A percentile compares a stretch with the other conserved stretches of the same genome.
These are phyloP conservation scores for Monochamus alternatus DNA, from an alignment of 2,888 invertebrate species.

Conservation along the genomic window DNA sequence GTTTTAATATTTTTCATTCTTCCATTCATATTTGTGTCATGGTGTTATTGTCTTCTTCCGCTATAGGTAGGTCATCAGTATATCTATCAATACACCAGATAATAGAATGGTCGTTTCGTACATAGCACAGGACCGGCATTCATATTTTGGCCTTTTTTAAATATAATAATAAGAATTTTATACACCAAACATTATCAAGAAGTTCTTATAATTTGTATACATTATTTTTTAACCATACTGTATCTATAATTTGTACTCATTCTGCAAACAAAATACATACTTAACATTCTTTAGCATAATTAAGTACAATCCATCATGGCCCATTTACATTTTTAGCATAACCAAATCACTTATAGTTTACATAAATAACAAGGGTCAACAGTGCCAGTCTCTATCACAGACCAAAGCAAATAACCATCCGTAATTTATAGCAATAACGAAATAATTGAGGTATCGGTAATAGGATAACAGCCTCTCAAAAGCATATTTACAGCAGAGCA, in stretches of 20 bases:
- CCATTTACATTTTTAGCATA: conserved; percentile 17
- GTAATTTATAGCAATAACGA: conserved; percentile 49
- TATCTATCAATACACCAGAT: too few relatives aligned
- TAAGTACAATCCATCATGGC: conserved; percentile 8
- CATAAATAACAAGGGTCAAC: conserved; percentile 28
- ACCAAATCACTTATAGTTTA: conserved; percentile 27
- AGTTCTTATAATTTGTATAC: too few relatives aligned
- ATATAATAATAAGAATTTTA: too few relatives aligned
- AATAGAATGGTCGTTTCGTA: too few relatives aligned
- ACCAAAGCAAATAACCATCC: conserved; percentile 25
- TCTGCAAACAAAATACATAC: neutral
- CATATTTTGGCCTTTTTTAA: too few relatives aligned
- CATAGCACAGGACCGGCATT: too few relatives aligned
- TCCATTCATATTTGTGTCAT: too few relatives aligned
- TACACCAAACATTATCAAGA: too few relatives aligned
- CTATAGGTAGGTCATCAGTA: too few relatives aligned
- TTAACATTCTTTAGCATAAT: neutral
- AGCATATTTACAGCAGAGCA: conserved; percentile 51
- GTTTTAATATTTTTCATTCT: too few relatives aligned
- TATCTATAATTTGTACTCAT: neutral
- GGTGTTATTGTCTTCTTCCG: too few relatives aligned
- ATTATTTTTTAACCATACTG: neutral
- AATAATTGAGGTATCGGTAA: conserved; percentile 45
- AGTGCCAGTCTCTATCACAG: conserved; percentile 20
- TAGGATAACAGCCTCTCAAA: conserved; percentile 50